Evolutionary conservation across 2,888 invertebrate species (phyloP).

Genomic region (Melanostoma mellinum): DNA sequence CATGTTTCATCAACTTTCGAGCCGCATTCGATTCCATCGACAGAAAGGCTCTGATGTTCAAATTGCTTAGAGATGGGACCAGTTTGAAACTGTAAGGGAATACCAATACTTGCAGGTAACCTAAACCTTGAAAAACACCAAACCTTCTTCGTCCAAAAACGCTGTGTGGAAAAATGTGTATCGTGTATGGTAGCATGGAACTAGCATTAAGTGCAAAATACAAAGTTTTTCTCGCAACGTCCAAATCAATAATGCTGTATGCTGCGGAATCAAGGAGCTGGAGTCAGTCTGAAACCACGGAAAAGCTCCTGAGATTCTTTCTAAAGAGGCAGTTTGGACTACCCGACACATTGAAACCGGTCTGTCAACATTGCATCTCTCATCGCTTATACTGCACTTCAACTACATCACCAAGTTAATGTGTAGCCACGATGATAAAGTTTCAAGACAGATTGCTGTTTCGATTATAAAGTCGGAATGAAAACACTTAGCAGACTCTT

Average conservation of each 20-base stretch:
- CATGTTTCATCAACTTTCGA: no score
- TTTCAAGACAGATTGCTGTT: neutral
- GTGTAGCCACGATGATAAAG: neutral
- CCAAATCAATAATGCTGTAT: neutral
- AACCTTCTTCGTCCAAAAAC: neutral
- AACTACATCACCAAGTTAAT: neutral
- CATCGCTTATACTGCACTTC: neutral
- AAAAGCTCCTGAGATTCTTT: conserved; percentile 1
- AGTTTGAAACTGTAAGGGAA: neutral
- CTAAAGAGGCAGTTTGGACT: conserved; percentile 6
- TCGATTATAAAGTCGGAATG: neutral
- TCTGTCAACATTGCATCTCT: neutral
- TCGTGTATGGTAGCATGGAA: no score
- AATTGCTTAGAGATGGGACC: no score
- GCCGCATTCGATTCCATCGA: no score
- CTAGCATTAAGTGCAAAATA: neutral
- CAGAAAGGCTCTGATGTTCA: no score
- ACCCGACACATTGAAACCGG: neutral
- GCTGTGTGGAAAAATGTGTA: neutral
- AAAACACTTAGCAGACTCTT: neutral
- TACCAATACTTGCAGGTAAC: neutral
- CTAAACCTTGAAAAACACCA: neutral
- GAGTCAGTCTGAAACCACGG: neutral
- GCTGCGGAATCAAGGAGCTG: no score
- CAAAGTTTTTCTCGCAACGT: neutral